Conservation (phyloP, 2,888 invertebrate species). For the Drosophila seclusa region DNA sequence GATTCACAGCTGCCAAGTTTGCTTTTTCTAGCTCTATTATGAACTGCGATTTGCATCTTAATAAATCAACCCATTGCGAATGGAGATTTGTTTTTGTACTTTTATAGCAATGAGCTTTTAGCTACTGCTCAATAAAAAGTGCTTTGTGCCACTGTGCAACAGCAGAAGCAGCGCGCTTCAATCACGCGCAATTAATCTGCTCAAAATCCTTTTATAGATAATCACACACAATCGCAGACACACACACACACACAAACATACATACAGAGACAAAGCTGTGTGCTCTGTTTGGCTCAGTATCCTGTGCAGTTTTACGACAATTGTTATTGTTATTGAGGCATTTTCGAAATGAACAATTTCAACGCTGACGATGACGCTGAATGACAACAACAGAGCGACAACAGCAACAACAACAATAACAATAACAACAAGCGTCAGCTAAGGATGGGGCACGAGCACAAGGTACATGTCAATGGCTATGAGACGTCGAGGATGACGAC, state of each 20-base stretch:
- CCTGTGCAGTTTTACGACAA: conserved; percentile 80
- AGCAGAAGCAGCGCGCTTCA: conserved; percentile 71
- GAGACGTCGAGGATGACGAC: conserved; percentile 60
- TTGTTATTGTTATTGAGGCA: conserved; percentile 82
- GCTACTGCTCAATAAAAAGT: conserved; percentile 6
- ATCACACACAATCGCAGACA: conserved; percentile 69
- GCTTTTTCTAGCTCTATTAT: not conserved
- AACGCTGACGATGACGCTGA: conserved; percentile 74
- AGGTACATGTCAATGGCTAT: conserved; percentile 77
- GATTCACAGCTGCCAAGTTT: not conserved
- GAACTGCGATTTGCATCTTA: not conserved
- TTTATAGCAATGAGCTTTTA: conserved; percentile 21
- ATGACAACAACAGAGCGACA: conserved; percentile 63
- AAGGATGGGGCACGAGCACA: conserved; percentile 55
- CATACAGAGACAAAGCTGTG: conserved; percentile 27
- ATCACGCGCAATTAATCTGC: conserved; percentile 81
- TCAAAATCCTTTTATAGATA: conserved; percentile 82
- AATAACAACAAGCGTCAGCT: conserved; percentile 15
- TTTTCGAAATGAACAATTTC: conserved; percentile 81
- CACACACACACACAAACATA: conserved; percentile 14
- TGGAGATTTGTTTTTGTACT: not conserved
- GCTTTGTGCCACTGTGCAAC: conserved; percentile 58
- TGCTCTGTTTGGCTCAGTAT: conserved; percentile 55
- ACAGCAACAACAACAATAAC: conserved; percentile 17
- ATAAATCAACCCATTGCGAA: not conserved